Conservation (phyloP, 2,888 invertebrate genomes). For the Machimus rusticus region DNA sequence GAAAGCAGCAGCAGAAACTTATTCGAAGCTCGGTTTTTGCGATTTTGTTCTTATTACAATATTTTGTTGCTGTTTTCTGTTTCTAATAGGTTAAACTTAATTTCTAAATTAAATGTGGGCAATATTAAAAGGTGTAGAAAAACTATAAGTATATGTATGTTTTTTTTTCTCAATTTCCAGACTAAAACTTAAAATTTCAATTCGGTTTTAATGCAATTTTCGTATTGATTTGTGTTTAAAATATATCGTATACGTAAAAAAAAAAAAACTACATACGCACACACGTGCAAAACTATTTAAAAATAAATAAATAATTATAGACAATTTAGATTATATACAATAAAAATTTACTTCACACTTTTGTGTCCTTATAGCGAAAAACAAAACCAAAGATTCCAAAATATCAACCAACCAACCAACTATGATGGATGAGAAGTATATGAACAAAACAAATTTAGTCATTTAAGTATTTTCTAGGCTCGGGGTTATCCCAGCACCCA, state of each 20-base stretch:
- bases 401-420: constrained; percentile 14
- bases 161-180: too few relatives aligned
- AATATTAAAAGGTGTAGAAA: too few relatives aligned
- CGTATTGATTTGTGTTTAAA: background rate
- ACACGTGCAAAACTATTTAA: constrained; percentile 19
- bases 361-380: constrained; percentile 1
- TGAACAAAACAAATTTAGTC: constrained; percentile 20
- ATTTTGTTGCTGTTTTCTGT: background rate
- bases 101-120: too few relatives aligned
- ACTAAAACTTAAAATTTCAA: too few relatives aligned
- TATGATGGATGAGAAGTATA: constrained; percentile 14
- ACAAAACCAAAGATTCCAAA: background rate
- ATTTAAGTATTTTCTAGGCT: constrained; percentile 7
- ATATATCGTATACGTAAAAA: background rate
- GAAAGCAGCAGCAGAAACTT: background rate
- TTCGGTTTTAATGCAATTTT: background rate
- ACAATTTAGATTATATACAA: background rate
- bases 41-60: too few relatives aligned
- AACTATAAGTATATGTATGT: too few relatives aligned
- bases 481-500: constrained; percentile 21
- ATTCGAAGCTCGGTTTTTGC: background rate
- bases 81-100: background rate
- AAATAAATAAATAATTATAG: constrained; percentile 2
- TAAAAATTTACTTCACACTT: background rate
- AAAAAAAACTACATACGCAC: constrained; percentile 21